Evolutionary conservation across 1,140 invertebrate species (phyloP).

Genomic region (Neelides sp.): DNA sequence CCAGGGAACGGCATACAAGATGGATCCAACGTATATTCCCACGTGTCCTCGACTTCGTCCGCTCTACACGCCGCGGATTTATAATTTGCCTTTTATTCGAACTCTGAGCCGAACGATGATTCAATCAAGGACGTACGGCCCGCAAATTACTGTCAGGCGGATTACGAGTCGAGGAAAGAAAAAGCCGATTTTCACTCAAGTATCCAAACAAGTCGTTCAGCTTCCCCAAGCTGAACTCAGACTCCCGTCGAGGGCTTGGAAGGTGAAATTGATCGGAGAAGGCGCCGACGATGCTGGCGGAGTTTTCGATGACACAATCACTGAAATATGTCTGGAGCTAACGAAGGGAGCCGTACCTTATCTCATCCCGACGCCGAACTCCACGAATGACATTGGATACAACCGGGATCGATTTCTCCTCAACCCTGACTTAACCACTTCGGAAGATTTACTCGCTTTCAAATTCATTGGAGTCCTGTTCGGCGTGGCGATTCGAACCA

Average conservation of each 20-base stretch:
- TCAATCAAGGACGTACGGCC: conserved; percentile 53
- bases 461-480: conserved; percentile 49
- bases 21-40: conserved; percentile 24
- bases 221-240: conserved; percentile 46
- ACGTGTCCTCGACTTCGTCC: conserved; percentile 37
- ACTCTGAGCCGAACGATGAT: conserved; percentile 53
- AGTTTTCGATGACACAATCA: conserved; percentile 59
- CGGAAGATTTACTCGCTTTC: conserved; percentile 45
- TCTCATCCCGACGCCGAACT: conserved; percentile 46
- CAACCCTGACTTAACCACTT: conserved; percentile 46
- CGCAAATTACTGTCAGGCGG: conserved; percentile 50
- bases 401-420: conserved; percentile 50
- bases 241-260: conserved; percentile 53
- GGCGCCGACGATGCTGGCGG: conserved; percentile 55
- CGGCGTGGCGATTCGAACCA: conserved; percentile 47
- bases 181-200: conserved; percentile 50
- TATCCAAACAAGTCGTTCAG: conserved; percentile 50
- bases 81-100: conserved; percentile 51
- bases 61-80: conserved; percentile 46
- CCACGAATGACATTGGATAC: conserved; percentile 46
- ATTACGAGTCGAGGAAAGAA: conserved; percentile 45
- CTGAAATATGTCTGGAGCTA: conserved; percentile 51
- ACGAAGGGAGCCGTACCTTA: conserved; percentile 41
- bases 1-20: conserved; percentile 14
- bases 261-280: conserved; percentile 44